phyloP scores from a whole-genome alignment of 2,113 vertebrate genomes.

The Oreocharis arfaki region DNA sequence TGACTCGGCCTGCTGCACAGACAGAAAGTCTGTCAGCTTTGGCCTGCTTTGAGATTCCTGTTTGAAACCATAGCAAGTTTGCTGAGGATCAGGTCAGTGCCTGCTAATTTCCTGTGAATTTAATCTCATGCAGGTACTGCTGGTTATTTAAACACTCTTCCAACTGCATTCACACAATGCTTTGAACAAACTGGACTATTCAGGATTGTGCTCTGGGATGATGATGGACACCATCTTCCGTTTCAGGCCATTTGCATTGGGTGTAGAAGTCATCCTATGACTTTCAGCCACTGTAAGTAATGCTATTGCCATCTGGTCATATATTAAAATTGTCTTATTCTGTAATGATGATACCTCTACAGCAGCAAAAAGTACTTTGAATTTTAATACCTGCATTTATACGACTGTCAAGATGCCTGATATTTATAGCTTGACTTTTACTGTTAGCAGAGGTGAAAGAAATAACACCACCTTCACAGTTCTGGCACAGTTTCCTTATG shows the following conservation, averaged over 20 bases:
- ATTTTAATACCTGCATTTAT: constrained; percentile 21
- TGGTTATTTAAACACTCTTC: not conserved
- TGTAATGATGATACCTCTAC: constrained; percentile 8
- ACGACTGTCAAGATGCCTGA: not conserved
- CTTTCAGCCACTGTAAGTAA: not conserved
- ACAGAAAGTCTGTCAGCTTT: not conserved
- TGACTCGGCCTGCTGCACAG: not conserved
- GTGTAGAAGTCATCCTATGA: not conserved
- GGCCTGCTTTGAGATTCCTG: not conserved
- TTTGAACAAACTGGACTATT: not conserved
- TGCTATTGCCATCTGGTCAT: not conserved
- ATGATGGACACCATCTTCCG: not conserved
- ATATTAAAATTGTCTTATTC: not conserved
- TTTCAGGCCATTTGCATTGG: not conserved
- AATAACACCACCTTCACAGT: constrained; percentile 13
- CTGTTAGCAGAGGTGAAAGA: constrained; percentile 33
- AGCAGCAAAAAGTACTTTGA: constrained; percentile 5
- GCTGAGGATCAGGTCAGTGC: not conserved
- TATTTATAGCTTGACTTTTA: constrained; percentile 42
- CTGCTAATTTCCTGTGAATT: not conserved
- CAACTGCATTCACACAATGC: not conserved
- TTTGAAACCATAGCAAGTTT: not conserved
- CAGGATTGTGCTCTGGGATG: not conserved
- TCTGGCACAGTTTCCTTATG: not conserved
- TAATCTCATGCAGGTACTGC: not conserved